Evolutionary conservation across 1,140 invertebrate species (phyloP), one percentile per base, ranked within the genome.

Genomic region (Drosophila sucinea): DNA sequence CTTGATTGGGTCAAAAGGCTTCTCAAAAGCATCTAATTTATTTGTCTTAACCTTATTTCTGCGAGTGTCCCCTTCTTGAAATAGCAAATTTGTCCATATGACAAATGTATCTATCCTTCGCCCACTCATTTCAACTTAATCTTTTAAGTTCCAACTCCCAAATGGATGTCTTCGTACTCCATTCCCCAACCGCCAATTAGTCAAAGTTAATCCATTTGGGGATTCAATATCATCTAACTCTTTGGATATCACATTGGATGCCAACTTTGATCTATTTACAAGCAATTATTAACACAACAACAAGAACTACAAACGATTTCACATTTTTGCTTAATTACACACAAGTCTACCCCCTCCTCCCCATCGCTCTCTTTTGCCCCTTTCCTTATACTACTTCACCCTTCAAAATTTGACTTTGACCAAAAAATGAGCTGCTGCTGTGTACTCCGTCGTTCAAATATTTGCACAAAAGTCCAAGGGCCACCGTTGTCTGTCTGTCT

Each of bases 251-350:
- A 4, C 25, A 35, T 57, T 60, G 44, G 17, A 30, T 11, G 76
- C 68, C 76, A 79, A 76, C 73, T 79, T 79, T 79, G 76, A 79
- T 79, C 76, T 76, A 79, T 76, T 79, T 79, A 71, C 76, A 75
- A 71, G 76, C 73, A 75, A 79, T 79, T 79, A 79, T 76, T 72
- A 79, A 68, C 51, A 74, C 54, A 71, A 61, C 72, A 70, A 73
- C 63, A 71, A 58, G n/a, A 58, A 58, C 70, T 69, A 77, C 71
- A 75, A 72, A 72, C 73, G 73, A 68, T 79, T 79, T 76, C 65
- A 79, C 73, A 79, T 79, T 79, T 79, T 79, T 79, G 76, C 76
- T 79, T 79, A 79, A 79, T 79, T 79, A 79, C 72, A 78, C 76
- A 78, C 76, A 64, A 78, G 63, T 63, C 38, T 11, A 23, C n/a